Evolutionary conservation across 2,888 invertebrate genomes (phyloP).

Genomic region (Tenthredo distinguenda): DNA sequence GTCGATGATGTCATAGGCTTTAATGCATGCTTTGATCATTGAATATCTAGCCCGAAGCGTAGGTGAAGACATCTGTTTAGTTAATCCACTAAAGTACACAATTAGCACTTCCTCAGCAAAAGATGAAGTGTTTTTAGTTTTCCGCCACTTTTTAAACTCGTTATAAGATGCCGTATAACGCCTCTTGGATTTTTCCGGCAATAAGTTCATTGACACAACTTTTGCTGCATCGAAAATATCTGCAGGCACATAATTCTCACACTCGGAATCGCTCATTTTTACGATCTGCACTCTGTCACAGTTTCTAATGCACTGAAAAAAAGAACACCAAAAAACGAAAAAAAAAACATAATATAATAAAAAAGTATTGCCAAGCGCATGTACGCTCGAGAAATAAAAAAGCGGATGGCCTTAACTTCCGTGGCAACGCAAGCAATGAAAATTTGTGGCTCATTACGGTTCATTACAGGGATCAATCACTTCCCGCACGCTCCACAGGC

Average conservation of each 20-base stretch:
- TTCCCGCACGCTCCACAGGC: too few relatives aligned
- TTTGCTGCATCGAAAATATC: not conserved
- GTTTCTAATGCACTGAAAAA: not conserved
- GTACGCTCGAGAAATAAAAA: not conserved
- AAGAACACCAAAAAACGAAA: not conserved
- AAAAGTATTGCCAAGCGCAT: not conserved
- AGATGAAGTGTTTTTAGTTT: not conserved
- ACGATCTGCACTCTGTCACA: not conserved
- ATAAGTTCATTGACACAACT: not conserved
- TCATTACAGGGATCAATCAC: too few relatives aligned
- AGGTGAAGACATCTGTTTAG: not conserved
- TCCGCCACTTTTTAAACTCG: not conserved
- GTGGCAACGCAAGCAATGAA: too few relatives aligned
- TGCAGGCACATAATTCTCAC: not conserved
- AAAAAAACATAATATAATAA: not conserved
- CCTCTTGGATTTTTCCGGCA: not conserved
- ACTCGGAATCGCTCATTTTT: constrained; percentile 21
- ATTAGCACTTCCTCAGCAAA: constrained; percentile 22
- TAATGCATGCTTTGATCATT: not conserved
- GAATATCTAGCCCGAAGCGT: constrained; percentile 3
- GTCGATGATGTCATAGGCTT: not conserved
- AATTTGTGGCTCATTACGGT: too few relatives aligned
- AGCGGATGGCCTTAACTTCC: too few relatives aligned
- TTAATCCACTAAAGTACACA: not conserved
- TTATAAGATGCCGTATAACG: not conserved